Evolutionary conservation across 2,797 vertebrate genomes (phyloP), one percentile per base, ranked within the genome.

Genomic region (Sebastes paucispinis): DNA sequence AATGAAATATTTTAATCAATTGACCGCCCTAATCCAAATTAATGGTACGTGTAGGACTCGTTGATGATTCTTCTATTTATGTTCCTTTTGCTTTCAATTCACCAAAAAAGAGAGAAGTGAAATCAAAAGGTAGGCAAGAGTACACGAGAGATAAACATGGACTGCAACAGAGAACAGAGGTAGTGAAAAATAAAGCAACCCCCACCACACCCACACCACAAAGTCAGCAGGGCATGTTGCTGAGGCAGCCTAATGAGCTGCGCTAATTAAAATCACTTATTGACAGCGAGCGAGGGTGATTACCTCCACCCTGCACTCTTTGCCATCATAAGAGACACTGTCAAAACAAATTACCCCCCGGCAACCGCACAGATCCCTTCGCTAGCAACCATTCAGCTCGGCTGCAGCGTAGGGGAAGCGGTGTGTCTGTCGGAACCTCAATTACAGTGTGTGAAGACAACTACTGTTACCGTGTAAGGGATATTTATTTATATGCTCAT

Each of bases 201-300:
- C 83, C 77, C 83, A 43, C 73, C 70, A 63, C 77, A 50, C 68
- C 68, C 59, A 29, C 79, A 86, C 69, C 82, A 79, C 77, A 85
- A n/a, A 91, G 90, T 87, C 93, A 91, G 91, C 81, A 83, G 93
- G 89, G 84, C 88, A 72, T 78, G 63, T 73, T 88, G 89, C 91
- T 88, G 93, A 92, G 91, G 91, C 91, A 84, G 91, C 91, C 89
- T 95, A 95, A 96, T 93, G 94, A 95, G 94, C 89, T 87, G 85
- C 83, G 81, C 92, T 95, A 96, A 96, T 96, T 96, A 95, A 96
- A 96, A 95, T 91, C 92, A 91, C 94, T 93, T 93, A 95, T 93
- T 95, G 94, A 96, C 95, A 95, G 93, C 93, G 70, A 92, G 91
- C 79, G 87, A 89, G 89, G 88, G 92, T 94, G 91, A 94, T 94